Conservation (phyloP, 2,888 invertebrate genomes). For the Elegia similella region DNA sequence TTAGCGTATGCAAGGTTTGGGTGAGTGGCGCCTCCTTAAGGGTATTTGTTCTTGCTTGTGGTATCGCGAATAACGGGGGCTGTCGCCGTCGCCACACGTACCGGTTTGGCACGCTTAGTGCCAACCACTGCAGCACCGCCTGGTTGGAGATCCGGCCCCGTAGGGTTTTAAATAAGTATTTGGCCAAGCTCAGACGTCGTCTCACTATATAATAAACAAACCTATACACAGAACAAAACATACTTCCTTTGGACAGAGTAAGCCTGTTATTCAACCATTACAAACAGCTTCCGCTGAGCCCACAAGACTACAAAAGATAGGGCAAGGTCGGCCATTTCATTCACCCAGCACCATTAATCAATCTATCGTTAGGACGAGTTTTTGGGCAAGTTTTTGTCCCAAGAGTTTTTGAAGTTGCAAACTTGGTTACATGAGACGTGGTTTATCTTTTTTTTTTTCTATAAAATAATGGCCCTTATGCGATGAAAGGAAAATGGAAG, state of each 20-base stretch:
- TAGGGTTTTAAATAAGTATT: too few species aligned
- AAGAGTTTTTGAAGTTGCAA: slow-evolving; percentile 11
- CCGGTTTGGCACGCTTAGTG: too few species aligned
- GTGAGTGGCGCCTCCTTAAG: too few species aligned
- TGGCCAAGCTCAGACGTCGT: too few species aligned
- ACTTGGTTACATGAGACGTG: slow-evolving; percentile 1
- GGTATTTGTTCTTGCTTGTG: too few species aligned
- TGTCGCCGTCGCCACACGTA: too few species aligned
- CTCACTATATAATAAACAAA: too few species aligned
- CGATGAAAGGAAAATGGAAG: background rate
- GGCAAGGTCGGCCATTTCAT: slow-evolving; percentile 28
- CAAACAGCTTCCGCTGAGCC: slow-evolving; percentile 6
- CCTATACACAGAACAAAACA: too few species aligned
- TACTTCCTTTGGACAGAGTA: background rate
- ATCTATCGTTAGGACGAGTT: slow-evolving; percentile 28
- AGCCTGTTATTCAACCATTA: slow-evolving; percentile 2
- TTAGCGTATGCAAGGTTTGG: too few species aligned
- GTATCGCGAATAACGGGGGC: too few species aligned
- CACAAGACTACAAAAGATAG: slow-evolving; percentile 26
- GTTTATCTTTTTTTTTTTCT: slow-evolving; percentile 1
- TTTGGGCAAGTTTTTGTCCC: slow-evolving; percentile 13
- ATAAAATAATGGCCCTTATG: background rate
- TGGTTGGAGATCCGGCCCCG: too few species aligned
- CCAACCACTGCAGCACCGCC: too few species aligned
- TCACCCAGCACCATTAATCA: slow-evolving; percentile 28